phyloP scores from a whole-genome alignment of 2,888 invertebrate genomes.

The Marronus borbonicus region DNA sequence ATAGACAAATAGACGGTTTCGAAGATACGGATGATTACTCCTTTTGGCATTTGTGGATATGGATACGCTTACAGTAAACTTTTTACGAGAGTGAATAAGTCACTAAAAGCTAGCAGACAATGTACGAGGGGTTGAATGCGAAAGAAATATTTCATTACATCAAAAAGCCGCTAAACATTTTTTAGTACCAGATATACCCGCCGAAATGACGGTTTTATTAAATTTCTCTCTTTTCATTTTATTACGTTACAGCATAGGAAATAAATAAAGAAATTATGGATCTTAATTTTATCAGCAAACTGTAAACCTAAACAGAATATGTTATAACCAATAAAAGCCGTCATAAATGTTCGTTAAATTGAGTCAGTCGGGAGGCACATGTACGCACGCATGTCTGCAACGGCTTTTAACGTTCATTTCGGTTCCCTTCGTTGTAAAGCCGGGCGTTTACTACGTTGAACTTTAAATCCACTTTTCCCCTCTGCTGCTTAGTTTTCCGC shows the following conservation, averaged over 20 bases:
- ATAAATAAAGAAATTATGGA: constrained; percentile 46
- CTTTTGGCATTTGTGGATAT: too few species aligned
- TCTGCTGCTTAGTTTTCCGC: constrained; percentile 39
- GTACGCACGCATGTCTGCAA: constrained; percentile 27
- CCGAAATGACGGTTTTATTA: constrained; percentile 38
- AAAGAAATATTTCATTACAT: background rate
- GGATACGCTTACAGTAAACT: too few species aligned
- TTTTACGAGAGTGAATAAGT: too few species aligned
- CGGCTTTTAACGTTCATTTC: constrained; percentile 30
- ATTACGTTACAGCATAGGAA: constrained; percentile 31
- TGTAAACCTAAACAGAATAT: constrained; percentile 43
- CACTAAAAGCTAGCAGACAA: too few species aligned
- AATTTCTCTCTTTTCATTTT: constrained; percentile 33
- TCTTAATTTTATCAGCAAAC: constrained; percentile 45
- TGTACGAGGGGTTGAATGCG: too few species aligned
- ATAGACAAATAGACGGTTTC: too few species aligned
- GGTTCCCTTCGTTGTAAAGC: constrained; percentile 38
- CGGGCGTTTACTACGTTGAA: constrained; percentile 32
- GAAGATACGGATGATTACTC: too few species aligned
- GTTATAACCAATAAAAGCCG: constrained; percentile 44
- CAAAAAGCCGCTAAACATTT: constrained; percentile 18
- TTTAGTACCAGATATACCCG: constrained; percentile 26
- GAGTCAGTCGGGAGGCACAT: constrained; percentile 29
- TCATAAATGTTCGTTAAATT: constrained; percentile 43
- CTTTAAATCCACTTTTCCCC: constrained; percentile 44